Percentiles rank a stretch among this genome's conserved stretches.
Conservation (phyloP, 2,113 vertebrate species). For the Pyrgilauda ruficollis region DNA sequence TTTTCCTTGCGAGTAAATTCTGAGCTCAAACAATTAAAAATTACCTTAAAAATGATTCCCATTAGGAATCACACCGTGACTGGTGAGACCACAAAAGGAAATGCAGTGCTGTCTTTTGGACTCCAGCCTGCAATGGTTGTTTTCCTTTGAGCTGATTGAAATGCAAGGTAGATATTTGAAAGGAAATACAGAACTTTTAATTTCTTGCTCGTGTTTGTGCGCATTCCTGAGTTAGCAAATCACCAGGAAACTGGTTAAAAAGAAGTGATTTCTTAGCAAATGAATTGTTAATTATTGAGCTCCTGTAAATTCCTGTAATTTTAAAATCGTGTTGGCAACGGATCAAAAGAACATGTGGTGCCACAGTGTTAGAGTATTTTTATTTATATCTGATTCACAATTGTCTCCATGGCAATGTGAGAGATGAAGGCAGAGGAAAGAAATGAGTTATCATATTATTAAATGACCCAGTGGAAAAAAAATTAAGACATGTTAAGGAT, state of each 20-base stretch:
- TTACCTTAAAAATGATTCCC: neutral
- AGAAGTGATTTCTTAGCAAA: neutral
- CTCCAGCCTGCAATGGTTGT: neutral
- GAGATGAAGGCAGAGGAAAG: slow-evolving; percentile 62
- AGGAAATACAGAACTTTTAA: neutral
- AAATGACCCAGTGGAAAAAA: slow-evolving; percentile 66
- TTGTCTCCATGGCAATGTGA: slow-evolving; percentile 75
- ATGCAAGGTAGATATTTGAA: neutral
- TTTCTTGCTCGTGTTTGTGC: neutral
- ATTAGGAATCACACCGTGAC: neutral
- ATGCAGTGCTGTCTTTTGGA: neutral
- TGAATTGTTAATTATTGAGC: slow-evolving; percentile 30
- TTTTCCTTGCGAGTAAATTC: neutral
- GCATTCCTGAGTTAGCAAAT: slow-evolving; percentile 24
- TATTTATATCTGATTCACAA: slow-evolving; percentile 78
- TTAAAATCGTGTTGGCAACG: slow-evolving; percentile 46
- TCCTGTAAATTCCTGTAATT: slow-evolving; percentile 48
- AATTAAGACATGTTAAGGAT: slow-evolving; percentile 51
- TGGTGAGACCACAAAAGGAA: neutral
- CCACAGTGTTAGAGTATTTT: slow-evolving; percentile 74
- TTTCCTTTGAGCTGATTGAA: neutral
- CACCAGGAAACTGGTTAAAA: neutral
- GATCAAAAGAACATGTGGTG: slow-evolving; percentile 70
- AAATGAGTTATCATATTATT: slow-evolving; percentile 57
- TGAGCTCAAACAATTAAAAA: neutral